These are phyloP conservation scores for Paracanthobrama guichenoti DNA, from an alignment of 2,113 vertebrate genomes.

Conservation along the genomic window DNA sequence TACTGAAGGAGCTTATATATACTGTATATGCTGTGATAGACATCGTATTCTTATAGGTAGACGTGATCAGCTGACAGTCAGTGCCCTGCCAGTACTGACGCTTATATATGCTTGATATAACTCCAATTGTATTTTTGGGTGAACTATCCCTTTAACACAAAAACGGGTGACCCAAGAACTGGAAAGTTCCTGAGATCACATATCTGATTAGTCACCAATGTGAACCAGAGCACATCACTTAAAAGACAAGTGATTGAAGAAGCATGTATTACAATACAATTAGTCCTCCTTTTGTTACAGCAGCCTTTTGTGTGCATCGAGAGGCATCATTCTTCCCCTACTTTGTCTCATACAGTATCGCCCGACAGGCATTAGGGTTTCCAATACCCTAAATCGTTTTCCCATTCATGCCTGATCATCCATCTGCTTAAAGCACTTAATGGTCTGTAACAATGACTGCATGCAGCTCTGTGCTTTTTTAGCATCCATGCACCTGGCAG, in stretches of 20 bases:
- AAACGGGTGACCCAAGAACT: background rate
- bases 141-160: background rate
- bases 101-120: too few species aligned
- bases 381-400: conserved; percentile 14
- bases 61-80: too few species aligned
- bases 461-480: conserved; percentile 6
- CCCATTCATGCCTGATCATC: conserved; percentile 24
- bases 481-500: conserved; percentile 15
- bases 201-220: background rate
- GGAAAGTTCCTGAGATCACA: background rate
- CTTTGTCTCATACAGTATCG: background rate
- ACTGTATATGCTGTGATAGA: too few species aligned
- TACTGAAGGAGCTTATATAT: too few species aligned
- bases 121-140: too few species aligned
- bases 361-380: background rate
- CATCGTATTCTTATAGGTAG: too few species aligned
- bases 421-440: conserved; percentile 35
- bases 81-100: too few species aligned
- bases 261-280: conserved; percentile 5
- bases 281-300: background rate
- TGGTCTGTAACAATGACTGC: conserved; percentile 11
- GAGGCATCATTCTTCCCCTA: background rate
- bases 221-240: background rate
- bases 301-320: background rate
- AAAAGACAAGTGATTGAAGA: background rate